Base-by-base conservation (phyloP, 1,140 invertebrate genomes). In the Vanessa tameamea region DNA sequence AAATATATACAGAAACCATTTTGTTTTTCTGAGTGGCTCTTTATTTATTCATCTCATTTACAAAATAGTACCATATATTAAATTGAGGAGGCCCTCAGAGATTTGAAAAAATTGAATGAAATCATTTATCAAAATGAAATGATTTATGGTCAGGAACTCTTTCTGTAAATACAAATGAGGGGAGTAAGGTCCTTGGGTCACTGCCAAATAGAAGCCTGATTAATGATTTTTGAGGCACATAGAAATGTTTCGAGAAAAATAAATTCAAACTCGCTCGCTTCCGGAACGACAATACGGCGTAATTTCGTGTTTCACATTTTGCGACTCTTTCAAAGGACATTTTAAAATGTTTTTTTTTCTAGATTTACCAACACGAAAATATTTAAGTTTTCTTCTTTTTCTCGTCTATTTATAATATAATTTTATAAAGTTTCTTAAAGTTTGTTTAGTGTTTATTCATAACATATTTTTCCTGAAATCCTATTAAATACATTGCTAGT, bases 101-200 rank as follows among this genome's bases (percentile, higher is more conserved):
- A 79, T 87, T 87, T 83, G 72, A 87, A 87, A 89, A 87, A 87
- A 81, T 83, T 71, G 73, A 86, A 85, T 85, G 79, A 80, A 81
- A 84, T 83, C 83, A 89, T 88, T 88, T 84, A 89, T 89, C 87
- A 89, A 86, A 83, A 84, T 69, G 77, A 75, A 69, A 86, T 89
- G 87, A 89, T 89, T 89, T 88, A 89, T 89, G 82, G 75, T 77
- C 78, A 76, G 74, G 82, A 89, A 89, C 87, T 88, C 87, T 89
- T 87, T 89, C 86, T 82, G 83, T 87, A 88, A 89, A 89, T 89
- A 89, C 87, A 89, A 89, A 88, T 89, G 87, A 88, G 86, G 78
- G 37, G 81, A 80, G 80, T 82, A 83, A 87, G 84, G 82, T 84
- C 82, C 82, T 87, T 88, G 86, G 86, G 87, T 85, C 86, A 88